These are phyloP conservation scores for Vireo altiloquus DNA, from an alignment of 2,113 vertebrate genomes.

Conservation along the genomic window DNA sequence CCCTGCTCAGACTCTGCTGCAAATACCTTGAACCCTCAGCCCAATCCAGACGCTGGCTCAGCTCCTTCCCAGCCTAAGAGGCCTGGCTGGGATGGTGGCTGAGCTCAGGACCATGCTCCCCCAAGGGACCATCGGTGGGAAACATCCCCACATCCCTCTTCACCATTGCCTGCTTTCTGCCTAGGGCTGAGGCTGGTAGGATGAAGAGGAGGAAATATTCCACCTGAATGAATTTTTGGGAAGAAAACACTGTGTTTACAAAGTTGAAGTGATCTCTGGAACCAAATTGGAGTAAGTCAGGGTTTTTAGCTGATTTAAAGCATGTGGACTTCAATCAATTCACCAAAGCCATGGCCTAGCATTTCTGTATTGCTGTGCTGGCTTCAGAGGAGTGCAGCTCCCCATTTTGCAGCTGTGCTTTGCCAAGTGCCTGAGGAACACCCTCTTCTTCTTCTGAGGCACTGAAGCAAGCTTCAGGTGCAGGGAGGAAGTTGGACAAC, in stretches of 20 bases:
- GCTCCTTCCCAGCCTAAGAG: neutral
- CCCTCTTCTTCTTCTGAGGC: neutral
- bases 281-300: rapidly evolving
- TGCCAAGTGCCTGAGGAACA: no score
- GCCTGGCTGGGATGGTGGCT: rapidly evolving
- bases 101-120: rapidly evolving
- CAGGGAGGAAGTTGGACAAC: no score
- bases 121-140: rapidly evolving
- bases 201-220: neutral
- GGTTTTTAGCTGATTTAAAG: neutral
- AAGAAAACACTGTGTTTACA: neutral
- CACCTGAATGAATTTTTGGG: neutral
- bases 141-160: neutral
- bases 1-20: rapidly evolving
- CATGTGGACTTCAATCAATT: rapidly evolving
- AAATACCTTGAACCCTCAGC: neutral
- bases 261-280: neutral
- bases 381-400: neutral
- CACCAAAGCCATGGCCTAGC: neutral
- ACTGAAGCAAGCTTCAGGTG: rapidly evolving
- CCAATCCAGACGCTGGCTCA: rapidly evolving
- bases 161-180: neutral
- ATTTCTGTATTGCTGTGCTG: rapidly evolving
- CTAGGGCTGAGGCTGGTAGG: rapidly evolving
- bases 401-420: rapidly evolving